Percentiles rank a stretch among this genome's conserved stretches.
Evolutionary conservation across 2,113 vertebrate species (phyloP).

Genomic region (Triplophysa rosa): DNA sequence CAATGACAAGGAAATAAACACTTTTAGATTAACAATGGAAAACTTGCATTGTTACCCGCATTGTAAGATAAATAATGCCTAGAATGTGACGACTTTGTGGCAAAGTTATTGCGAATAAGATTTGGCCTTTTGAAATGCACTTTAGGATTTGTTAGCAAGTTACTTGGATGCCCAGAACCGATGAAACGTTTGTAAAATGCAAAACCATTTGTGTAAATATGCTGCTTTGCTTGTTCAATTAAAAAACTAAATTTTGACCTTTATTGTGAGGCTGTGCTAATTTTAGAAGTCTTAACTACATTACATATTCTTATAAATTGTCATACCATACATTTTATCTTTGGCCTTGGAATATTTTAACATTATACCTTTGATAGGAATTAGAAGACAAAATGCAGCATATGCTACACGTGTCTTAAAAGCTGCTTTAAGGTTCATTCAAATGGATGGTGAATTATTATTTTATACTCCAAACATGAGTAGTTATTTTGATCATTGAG

Average conservation of each 20-base stretch:
- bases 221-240: conserved; percentile 74
- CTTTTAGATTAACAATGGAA: conserved; percentile 1
- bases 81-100: neutral
- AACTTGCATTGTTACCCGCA: conserved; percentile 3
- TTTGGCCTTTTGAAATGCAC: conserved; percentile 59
- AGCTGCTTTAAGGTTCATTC: no score
- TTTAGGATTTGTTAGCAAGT: conserved; percentile 54
- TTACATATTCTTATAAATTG: neutral
- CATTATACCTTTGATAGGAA: no score
- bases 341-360: no score
- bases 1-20: neutral
- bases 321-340: no score
- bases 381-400: no score
- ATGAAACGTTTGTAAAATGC: conserved; percentile 28
- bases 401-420: no score
- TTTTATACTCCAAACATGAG: no score
- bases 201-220: conserved; percentile 69
- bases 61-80: conserved; percentile 15
- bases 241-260: conserved; percentile 43
- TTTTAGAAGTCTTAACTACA: neutral
- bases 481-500: no score
- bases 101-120: conserved; percentile 40
- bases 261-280: neutral
- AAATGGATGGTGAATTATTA: no score
- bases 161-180: conserved; percentile 20